Evolutionary conservation across 2,797 vertebrate species (phyloP), one percentile per base, ranked within the genome.

Genomic region (Columba guinea): DNA sequence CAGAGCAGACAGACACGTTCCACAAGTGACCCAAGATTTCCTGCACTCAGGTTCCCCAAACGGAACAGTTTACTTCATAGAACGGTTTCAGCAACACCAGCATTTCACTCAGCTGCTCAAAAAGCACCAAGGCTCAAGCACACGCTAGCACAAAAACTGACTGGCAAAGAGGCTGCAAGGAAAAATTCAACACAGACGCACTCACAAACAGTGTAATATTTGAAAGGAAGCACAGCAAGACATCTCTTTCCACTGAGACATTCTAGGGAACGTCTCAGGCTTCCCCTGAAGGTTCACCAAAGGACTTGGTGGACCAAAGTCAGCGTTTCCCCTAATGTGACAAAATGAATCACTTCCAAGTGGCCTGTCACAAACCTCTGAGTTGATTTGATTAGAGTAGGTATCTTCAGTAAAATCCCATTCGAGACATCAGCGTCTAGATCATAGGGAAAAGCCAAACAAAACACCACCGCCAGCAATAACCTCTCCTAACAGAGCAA

Each of bases 401-500:
- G 35, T 13, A 59, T 30, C 73, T 60, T 64, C 84, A 76, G 53
- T 52, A 59, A 85, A 92, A 93, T 75, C 85, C 70, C 48, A 41
- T 67, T 55, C 73, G 75, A 91, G 83, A 78, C 52, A 58, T 41
- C 84, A 81, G 55, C 77, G 69, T 70, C 59, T 19, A 83, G 81
- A 51, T 69, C 69, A 12, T 0, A 48, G 28, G 35, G 46, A 80
- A 77, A 89, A 93, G 86, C 88, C 84, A 89, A 95, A 92, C 44
- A 78, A 63, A 93, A 48, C 86, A 62, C 44, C 64, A 28, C 19
- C 8, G 22, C 2, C 80, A 93, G 80, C 81, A 95, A 55, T 55
- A 90, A 94, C 80, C 81, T 90, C 70, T 52, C 32, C 69, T 37
- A 77, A 46, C 89, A 75, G 63, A 77, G 74, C 24, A 52, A 95